Conservation (phyloP, 2,113 vertebrate species). For the human region DNA sequence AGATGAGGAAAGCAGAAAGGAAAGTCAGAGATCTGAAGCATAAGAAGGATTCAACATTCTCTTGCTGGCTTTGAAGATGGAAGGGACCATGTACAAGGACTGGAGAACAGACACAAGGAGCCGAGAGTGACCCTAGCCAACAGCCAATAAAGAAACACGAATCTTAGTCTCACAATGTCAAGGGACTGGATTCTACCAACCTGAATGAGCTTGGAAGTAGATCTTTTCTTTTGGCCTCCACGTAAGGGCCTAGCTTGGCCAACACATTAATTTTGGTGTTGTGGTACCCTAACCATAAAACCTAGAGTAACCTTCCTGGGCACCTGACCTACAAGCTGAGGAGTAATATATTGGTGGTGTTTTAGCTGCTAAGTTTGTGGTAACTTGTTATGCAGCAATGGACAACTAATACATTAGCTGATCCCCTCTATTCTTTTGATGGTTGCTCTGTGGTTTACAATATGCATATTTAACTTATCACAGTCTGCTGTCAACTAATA, state of each 20-base stretch:
- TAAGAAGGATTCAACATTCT: not conserved
- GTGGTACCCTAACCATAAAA: not conserved
- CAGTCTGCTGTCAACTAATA: not conserved
- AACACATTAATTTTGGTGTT: not conserved
- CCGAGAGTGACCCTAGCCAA: not conserved
- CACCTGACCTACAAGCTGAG: not conserved
- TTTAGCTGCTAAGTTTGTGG: not conserved
- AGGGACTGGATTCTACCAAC: not conserved
- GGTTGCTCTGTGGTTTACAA: not conserved
- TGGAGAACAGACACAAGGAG: not conserved
- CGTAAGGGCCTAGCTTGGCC: not conserved
- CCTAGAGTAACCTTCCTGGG: not conserved
- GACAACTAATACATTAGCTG: not conserved
- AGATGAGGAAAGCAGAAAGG: not conserved
- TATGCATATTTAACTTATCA: not conserved
- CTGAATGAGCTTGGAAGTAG: not conserved
- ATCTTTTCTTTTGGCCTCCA: not conserved
- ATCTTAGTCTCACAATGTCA: not conserved
- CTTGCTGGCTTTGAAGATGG: not conserved
- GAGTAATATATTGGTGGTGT: not conserved
- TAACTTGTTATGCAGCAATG: not conserved
- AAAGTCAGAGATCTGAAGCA: not conserved
- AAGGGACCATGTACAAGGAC: too few relatives aligned
- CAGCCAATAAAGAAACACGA: not conserved
- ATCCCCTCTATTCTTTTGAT: not conserved